Evolutionary conservation across 2,888 invertebrate genomes (phyloP).

Genomic region (Monopis laevigella): DNA sequence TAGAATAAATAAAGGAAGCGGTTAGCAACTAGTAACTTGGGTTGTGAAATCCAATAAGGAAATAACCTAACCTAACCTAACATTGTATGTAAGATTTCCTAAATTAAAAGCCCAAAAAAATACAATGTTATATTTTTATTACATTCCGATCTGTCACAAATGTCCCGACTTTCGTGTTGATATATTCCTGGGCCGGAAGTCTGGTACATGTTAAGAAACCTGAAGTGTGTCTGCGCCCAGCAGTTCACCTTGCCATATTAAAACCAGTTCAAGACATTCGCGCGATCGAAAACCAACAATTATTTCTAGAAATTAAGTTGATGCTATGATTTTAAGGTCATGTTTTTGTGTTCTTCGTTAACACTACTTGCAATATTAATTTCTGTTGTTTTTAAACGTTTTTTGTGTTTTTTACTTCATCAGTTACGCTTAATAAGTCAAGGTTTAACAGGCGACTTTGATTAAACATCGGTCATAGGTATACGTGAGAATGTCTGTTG

Average conservation of each 20-base stretch:
- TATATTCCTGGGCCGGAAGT: not conserved
- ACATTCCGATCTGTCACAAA: too few relatives aligned
- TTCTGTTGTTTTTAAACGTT: not conserved
- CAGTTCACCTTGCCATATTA: conserved; percentile 35
- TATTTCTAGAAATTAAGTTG: conserved; percentile 1
- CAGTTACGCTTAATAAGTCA: conserved; percentile 21
- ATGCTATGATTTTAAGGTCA: conserved; percentile 31
- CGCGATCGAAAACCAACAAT: not conserved
- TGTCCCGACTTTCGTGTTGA: too few relatives aligned
- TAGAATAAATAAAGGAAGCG: not conserved
- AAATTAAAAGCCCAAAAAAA: too few relatives aligned
- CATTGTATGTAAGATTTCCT: too few relatives aligned
- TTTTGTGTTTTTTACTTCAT: too few relatives aligned
- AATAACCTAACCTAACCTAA: too few relatives aligned
- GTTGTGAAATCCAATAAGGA: not conserved
- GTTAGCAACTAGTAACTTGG: too few relatives aligned
- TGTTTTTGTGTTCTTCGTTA: conserved; percentile 2
- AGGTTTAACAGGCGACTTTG: conserved; percentile 29
- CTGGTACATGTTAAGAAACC: not conserved
- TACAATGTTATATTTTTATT: too few relatives aligned
- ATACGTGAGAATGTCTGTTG: conserved; percentile 42
- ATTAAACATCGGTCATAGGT: conserved; percentile 31
- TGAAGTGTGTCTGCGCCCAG: not conserved
- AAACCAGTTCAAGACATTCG: conserved; percentile 36
- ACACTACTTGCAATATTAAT: not conserved